These are phyloP conservation scores for Plutella xylostella DNA, from an alignment of 2,888 invertebrate species.

Conservation along the genomic window DNA sequence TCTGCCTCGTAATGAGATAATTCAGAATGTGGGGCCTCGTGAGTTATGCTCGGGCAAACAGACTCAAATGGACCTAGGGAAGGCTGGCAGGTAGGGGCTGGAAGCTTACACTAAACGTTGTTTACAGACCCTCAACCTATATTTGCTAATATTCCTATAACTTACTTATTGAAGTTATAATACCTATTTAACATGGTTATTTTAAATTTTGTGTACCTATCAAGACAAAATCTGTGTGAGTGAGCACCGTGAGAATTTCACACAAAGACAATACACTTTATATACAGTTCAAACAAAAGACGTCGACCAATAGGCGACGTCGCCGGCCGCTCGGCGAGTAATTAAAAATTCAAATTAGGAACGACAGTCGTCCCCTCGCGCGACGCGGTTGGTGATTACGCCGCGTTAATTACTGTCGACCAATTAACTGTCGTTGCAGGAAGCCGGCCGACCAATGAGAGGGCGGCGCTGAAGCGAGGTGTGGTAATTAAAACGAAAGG, in stretches of 20 bases:
- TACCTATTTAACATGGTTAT: no score
- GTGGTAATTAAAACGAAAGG: slow-evolving; percentile 69
- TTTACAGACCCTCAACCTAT: no score
- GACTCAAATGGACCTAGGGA: no score
- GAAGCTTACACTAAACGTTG: no score
- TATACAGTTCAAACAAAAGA: slow-evolving; percentile 38
- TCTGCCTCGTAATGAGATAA: slow-evolving; percentile 47
- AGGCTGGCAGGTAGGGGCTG: no score
- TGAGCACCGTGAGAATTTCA: neutral
- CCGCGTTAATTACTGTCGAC: slow-evolving; percentile 61
- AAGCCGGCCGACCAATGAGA: slow-evolving; percentile 42
- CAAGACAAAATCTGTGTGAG: no score
- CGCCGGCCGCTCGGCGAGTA: slow-evolving; percentile 29
- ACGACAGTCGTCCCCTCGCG: slow-evolving; percentile 44
- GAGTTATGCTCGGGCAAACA: slow-evolving; percentile 3
- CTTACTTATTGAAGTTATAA: no score
- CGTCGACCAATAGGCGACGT: slow-evolving; percentile 42
- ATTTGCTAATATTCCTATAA: no score
- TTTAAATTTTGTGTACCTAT: no score
- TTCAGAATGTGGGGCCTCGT: slow-evolving; percentile 33
- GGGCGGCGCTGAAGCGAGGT: slow-evolving; percentile 54
- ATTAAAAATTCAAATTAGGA: slow-evolving; percentile 68
- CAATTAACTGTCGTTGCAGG: slow-evolving; percentile 59
- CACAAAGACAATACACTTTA: slow-evolving; percentile 47
- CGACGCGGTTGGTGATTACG: slow-evolving; percentile 57